phyloP scores from a whole-genome alignment of 2,888 invertebrate genomes.

The Euclidia mi region DNA sequence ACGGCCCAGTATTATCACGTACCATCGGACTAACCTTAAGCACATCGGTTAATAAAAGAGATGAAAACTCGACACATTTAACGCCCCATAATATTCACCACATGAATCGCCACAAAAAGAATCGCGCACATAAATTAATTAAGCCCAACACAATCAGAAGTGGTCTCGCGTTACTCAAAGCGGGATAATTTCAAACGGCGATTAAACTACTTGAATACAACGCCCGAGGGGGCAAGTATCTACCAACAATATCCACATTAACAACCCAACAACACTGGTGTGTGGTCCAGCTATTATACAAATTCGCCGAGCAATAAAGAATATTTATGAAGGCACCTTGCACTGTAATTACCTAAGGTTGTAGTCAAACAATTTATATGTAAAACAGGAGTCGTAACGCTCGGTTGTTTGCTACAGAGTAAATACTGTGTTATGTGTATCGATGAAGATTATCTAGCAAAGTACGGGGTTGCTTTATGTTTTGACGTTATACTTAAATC shows the following conservation, averaged over 20 bases:
- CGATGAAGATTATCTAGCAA: slow-evolving; percentile 19
- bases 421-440: slow-evolving; percentile 37
- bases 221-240: slow-evolving; percentile 40
- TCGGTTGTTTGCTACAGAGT: slow-evolving; percentile 26
- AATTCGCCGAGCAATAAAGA: slow-evolving; percentile 77
- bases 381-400: slow-evolving; percentile 69
- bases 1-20: too few species aligned
- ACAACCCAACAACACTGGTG: slow-evolving; percentile 40
- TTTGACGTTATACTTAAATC: not conserved
- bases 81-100: too few species aligned
- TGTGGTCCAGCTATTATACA: slow-evolving; percentile 67
- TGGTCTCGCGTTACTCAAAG: not conserved
- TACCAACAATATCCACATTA: slow-evolving; percentile 33
- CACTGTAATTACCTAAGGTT: slow-evolving; percentile 73
- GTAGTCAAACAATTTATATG: slow-evolving; percentile 79
- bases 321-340: slow-evolving; percentile 79
- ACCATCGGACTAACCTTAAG: too few species aligned
- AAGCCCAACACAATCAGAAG: not conserved
- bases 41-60: too few species aligned
- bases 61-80: too few species aligned
- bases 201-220: slow-evolving; percentile 41
- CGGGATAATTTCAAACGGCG: slow-evolving; percentile 29
- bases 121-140: not conserved
- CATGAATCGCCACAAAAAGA: not conserved
- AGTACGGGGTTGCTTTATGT: slow-evolving; percentile 4